phyloP scores from a whole-genome alignment of 2,888 invertebrate genomes.

The Harpalus rufipes region DNA sequence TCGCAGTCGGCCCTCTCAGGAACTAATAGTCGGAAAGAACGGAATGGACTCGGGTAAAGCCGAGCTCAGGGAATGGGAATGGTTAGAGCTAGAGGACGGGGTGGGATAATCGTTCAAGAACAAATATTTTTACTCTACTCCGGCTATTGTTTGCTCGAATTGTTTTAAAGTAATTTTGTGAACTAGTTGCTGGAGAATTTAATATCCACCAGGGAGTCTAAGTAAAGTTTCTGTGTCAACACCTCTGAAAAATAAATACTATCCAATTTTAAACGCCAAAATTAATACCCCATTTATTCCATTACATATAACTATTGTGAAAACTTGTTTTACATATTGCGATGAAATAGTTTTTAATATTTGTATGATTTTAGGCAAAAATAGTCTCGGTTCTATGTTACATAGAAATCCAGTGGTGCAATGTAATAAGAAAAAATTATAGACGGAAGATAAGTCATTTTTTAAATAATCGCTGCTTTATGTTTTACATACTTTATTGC shows the following conservation, averaged over 20 bases:
- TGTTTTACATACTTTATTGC: too few relatives aligned
- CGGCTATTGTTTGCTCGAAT: not conserved
- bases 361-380: too few relatives aligned
- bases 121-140: not conserved
- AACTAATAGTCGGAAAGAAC: constrained; percentile 28
- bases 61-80: not conserved
- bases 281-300: not conserved
- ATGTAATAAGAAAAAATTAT: too few relatives aligned
- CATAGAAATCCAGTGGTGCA: too few relatives aligned
- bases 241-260: not conserved
- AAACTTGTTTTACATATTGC: too few relatives aligned
- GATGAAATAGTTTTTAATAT: too few relatives aligned
- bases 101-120: not conserved
- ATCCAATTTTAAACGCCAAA: not conserved
- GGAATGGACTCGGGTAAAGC: constrained; percentile 31
- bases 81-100: not conserved
- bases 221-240: not conserved
- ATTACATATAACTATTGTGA: too few relatives aligned
- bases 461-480: too few relatives aligned
- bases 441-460: too few relatives aligned
- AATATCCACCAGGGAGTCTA: not conserved
- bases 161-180: not conserved
- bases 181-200: not conserved
- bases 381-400: too few relatives aligned
- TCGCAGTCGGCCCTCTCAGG: not conserved